phyloP scores from a whole-genome alignment of 2,797 vertebrate genomes.

The Tamandua tetradactyla region DNA sequence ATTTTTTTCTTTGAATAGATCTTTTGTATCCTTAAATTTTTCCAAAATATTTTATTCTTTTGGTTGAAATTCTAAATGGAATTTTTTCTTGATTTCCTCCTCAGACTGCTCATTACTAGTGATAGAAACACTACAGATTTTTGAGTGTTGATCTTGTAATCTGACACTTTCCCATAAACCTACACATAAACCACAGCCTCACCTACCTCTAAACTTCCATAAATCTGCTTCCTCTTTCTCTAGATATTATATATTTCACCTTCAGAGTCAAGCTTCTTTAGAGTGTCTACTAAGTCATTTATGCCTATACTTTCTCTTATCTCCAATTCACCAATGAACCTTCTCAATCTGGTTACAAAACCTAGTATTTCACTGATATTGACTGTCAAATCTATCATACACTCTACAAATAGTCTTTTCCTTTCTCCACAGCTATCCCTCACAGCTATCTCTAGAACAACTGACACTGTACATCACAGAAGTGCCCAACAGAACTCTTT shows the following conservation, averaged over 20 bases:
- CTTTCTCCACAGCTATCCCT: not conserved
- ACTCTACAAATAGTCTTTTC: rapidly evolving
- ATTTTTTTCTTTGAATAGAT: too few species aligned
- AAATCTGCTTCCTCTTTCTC: not conserved
- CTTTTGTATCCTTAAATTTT: too few species aligned
- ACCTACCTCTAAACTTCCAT: not conserved
- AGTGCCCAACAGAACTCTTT: not conserved
- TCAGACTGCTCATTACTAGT: too few species aligned
- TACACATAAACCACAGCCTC: not conserved
- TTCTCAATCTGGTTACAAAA: not conserved
- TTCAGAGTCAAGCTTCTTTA: not conserved
- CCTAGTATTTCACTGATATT: not conserved
- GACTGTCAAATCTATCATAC: not conserved
- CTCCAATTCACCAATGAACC: not conserved
- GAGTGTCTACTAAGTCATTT: not conserved
- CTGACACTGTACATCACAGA: rapidly evolving
- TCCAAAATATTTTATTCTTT: too few species aligned
- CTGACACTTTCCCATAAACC: not conserved
- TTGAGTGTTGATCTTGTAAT: too few species aligned
- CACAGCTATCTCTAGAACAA: not conserved
- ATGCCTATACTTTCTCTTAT: not conserved
- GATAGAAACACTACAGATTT: too few species aligned
- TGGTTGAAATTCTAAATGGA: too few species aligned
- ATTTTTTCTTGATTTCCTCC: too few species aligned
- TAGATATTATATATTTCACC: not conserved